phyloP scores from a whole-genome alignment of 2,888 invertebrate genomes.

The Melieria omissa region DNA sequence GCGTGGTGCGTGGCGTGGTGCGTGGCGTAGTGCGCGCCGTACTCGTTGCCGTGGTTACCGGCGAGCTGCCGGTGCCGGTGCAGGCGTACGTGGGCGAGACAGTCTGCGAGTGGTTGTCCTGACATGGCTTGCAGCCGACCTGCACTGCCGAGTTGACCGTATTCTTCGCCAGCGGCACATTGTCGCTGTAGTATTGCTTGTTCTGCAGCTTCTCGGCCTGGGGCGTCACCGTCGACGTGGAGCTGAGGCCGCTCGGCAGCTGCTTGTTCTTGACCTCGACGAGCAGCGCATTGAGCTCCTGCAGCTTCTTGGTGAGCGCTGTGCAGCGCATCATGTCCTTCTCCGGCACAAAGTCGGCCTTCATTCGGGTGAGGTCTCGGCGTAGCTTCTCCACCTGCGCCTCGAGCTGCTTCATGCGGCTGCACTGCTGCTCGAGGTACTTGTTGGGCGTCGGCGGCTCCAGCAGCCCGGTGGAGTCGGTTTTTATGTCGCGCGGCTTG shows the following conservation, averaged over 20 bases:
- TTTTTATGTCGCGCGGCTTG: not conserved
- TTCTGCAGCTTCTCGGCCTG: not conserved
- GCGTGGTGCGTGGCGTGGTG: too few species aligned
- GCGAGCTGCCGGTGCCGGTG: too few species aligned
- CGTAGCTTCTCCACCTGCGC: constrained; percentile 38
- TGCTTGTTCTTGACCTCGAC: constrained; percentile 35
- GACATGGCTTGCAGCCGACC: not conserved
- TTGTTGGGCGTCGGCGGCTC: not conserved
- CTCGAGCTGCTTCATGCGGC: constrained; percentile 41
- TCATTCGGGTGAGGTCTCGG: constrained; percentile 33
- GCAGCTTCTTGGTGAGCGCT: constrained; percentile 29
- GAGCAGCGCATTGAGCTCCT: constrained; percentile 37
- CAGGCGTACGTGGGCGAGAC: too few species aligned
- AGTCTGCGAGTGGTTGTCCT: not conserved
- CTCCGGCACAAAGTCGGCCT: constrained; percentile 35
- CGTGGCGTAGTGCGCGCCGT: too few species aligned
- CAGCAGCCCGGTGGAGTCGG: not conserved
- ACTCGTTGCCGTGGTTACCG: too few species aligned
- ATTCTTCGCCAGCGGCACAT: not conserved
- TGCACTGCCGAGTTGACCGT: not conserved
- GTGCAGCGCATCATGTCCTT: constrained; percentile 33
- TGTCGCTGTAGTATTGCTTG: not conserved
- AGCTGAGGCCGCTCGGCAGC: not conserved
- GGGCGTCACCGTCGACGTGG: not conserved
- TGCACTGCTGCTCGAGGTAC: constrained; percentile 13